These are phyloP conservation scores for Diloba caeruleocephala DNA, from an alignment of 2,888 invertebrate species.

Conservation along the genomic window DNA sequence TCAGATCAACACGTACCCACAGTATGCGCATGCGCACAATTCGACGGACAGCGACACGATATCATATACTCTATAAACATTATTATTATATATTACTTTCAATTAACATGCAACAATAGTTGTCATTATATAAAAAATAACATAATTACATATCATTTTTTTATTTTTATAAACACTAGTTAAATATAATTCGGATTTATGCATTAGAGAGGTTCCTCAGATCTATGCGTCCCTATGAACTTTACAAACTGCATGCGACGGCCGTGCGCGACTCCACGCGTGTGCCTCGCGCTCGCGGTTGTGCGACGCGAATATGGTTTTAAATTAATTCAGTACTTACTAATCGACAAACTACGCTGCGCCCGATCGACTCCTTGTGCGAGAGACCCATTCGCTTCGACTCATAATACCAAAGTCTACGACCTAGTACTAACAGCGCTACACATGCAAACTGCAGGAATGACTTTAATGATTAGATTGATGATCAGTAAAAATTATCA, in stretches of 20 bases:
- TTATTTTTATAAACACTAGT: constrained; percentile 38
- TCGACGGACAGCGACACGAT: constrained; percentile 21
- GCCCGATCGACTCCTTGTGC: not conserved
- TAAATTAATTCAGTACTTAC: not conserved
- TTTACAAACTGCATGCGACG: not conserved
- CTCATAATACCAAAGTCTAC: too few relatives aligned
- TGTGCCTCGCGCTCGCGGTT: too few relatives aligned
- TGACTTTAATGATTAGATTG: too few relatives aligned
- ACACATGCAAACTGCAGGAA: too few relatives aligned
- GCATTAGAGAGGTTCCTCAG: constrained; percentile 56
- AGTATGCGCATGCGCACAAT: constrained; percentile 11
- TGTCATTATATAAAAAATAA: constrained; percentile 37
- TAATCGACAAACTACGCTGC: not conserved
- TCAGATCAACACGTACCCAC: constrained; percentile 9
- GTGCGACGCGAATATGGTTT: not conserved
- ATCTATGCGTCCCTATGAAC: constrained; percentile 45
- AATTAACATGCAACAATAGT: constrained; percentile 50
- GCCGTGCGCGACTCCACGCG: too few relatives aligned
- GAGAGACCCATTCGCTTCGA: not conserved
- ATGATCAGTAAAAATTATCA: too few relatives aligned
- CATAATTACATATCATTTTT: constrained; percentile 38
- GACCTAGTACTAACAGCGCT: too few relatives aligned
- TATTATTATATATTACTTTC: constrained; percentile 55
- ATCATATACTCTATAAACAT: constrained; percentile 26
- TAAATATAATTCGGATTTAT: constrained; percentile 55